Conservation (phyloP, 2,888 invertebrate species). For the Caenorhabditis sp. region DNA sequence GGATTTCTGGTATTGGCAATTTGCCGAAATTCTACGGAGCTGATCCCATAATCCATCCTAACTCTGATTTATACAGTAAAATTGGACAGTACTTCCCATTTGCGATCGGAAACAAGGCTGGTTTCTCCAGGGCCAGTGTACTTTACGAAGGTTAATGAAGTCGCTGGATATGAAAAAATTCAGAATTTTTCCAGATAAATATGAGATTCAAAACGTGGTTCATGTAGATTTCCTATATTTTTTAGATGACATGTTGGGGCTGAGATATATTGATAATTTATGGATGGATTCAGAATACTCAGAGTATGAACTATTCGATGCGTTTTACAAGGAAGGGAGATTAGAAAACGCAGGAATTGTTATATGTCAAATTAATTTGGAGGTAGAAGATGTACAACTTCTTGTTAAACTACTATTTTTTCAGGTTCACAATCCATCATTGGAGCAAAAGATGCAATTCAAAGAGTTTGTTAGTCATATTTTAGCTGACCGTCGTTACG, state of each 20-base stretch:
- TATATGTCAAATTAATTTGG: conserved; percentile 29
- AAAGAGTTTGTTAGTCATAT: neutral
- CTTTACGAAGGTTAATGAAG: too few relatives aligned
- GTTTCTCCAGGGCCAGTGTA: conserved; percentile 30
- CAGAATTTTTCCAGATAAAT: too few relatives aligned
- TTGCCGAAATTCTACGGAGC: conserved; percentile 32
- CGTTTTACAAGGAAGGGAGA: conserved; percentile 16
- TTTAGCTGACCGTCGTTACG: neutral
- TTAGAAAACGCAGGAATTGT: conserved; percentile 9
- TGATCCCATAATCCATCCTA: conserved; percentile 35
- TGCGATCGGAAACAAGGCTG: conserved; percentile 34
- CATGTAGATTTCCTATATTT: conserved; percentile 32
- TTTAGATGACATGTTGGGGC: conserved; percentile 12
- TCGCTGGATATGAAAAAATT: too few relatives aligned
- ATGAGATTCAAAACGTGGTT: conserved; percentile 12
- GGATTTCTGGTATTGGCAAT: conserved; percentile 22
- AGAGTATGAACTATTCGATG: conserved; percentile 17
- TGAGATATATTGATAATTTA: conserved; percentile 26
- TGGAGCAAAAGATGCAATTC: neutral
- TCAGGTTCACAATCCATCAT: neutral
- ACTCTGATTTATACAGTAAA: conserved; percentile 19
- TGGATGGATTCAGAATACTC: conserved; percentile 33
- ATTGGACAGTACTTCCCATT: conserved; percentile 42
- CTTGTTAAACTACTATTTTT: too few relatives aligned
- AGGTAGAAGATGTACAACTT: too few relatives aligned